Evolutionary conservation across 2,888 invertebrate genomes (phyloP).

Genomic region (Prenolepis imparis): DNA sequence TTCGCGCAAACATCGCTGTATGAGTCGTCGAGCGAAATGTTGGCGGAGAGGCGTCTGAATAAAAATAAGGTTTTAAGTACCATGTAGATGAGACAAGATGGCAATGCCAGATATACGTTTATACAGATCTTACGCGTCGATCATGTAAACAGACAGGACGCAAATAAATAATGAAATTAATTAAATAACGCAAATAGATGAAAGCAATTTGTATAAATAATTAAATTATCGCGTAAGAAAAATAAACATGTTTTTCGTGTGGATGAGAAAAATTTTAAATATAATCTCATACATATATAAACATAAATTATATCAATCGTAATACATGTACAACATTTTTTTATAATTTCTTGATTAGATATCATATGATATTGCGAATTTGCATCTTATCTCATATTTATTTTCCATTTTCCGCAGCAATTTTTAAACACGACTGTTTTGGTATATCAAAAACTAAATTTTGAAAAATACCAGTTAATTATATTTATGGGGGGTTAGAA

Average conservation of each 20-base stretch:
- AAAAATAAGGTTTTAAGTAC: conserved; percentile 23
- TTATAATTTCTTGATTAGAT: too few species aligned
- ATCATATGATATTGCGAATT: background rate
- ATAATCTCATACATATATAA: too few species aligned
- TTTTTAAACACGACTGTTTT: background rate
- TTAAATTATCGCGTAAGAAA: background rate
- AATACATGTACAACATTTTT: too few species aligned
- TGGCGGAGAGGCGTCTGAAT: background rate
- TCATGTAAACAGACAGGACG: background rate
- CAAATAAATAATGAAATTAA: background rate
- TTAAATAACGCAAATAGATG: background rate
- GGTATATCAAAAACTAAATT: background rate
- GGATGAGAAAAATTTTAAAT: background rate
- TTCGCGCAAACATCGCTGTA: conserved; percentile 41
- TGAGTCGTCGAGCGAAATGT: conserved; percentile 46
- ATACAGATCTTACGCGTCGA: background rate
- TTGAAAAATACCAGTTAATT: too few species aligned
- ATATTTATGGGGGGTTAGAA: too few species aligned
- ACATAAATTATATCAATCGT: too few species aligned
- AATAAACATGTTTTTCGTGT: background rate
- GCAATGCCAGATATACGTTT: conserved; percentile 40
- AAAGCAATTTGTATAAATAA: background rate
- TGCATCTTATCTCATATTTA: background rate
- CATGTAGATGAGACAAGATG: conserved; percentile 21
- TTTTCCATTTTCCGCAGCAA: background rate